Conservation (phyloP, 2,888 invertebrate species). For the Melieria crassipennis region DNA sequence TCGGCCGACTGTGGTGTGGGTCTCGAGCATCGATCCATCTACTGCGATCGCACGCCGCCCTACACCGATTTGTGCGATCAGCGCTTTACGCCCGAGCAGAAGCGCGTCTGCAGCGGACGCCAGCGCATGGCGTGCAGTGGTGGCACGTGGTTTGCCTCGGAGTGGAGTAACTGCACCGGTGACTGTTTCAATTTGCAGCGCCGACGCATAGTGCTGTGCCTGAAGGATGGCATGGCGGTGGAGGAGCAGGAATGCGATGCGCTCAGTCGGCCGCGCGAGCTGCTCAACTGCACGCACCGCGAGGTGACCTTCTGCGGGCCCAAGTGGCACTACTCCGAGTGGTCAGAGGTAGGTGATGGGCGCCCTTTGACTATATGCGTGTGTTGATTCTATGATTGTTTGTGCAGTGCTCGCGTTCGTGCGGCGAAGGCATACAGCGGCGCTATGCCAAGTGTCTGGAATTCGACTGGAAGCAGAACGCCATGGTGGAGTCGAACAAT, state of each 20-base stretch:
- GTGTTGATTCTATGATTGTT: not conserved
- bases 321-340: slow-evolving; percentile 70
- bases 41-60: slow-evolving; percentile 71
- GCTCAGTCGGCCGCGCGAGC: slow-evolving; percentile 72
- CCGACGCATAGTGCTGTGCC: slow-evolving; percentile 52
- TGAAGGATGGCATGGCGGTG: slow-evolving; percentile 50
- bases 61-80: slow-evolving; percentile 72
- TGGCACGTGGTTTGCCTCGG: slow-evolving; percentile 84
- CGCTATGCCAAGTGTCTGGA: slow-evolving; percentile 69
- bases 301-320: slow-evolving; percentile 55
- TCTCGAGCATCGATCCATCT: slow-evolving; percentile 75
- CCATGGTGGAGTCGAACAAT: slow-evolving; percentile 65
- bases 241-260: slow-evolving; percentile 67
- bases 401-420: slow-evolving; percentile 68
- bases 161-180: slow-evolving; percentile 69
- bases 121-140: slow-evolving; percentile 71
- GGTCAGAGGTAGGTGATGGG: slow-evolving; percentile 67
- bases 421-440: slow-evolving; percentile 69
- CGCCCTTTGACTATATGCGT: no score
- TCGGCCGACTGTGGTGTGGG: slow-evolving; percentile 79
- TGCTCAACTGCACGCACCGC: slow-evolving; percentile 69
- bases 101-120: slow-evolving; percentile 70
- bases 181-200: slow-evolving; percentile 59
- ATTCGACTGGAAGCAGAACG: slow-evolving; percentile 57
- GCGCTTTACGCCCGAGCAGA: slow-evolving; percentile 70